Percentiles rank a stretch among this genome's conserved stretches.
Evolutionary conservation across 2,113 vertebrate genomes (phyloP).

Genomic region (Solea solea): DNA sequence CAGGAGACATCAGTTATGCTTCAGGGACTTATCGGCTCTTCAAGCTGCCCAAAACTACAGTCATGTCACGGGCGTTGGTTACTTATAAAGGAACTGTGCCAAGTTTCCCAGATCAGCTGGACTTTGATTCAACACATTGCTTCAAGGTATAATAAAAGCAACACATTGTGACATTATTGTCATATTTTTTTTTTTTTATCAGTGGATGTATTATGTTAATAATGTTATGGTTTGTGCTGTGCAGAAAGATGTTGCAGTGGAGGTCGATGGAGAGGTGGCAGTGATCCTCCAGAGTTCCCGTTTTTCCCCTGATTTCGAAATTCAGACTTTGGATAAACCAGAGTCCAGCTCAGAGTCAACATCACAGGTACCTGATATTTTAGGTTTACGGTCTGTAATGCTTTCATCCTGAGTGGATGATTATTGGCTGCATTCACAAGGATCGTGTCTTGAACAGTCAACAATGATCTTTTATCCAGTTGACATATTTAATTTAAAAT

Average conservation of each 20-base stretch:
- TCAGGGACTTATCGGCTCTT: constrained; percentile 80
- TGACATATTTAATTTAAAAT: neutral
- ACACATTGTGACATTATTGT: neutral
- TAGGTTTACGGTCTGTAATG: neutral
- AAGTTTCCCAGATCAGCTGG: constrained; percentile 68
- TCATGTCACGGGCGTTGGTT: constrained; percentile 45
- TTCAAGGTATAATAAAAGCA: constrained; percentile 70
- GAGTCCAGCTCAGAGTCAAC: constrained; percentile 26
- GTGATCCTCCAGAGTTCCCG: constrained; percentile 69
- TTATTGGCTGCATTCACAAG: neutral
- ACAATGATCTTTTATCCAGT: neutral
- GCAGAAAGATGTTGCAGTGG: constrained; percentile 65
- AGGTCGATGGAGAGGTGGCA: constrained; percentile 70
- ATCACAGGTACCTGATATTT: constrained; percentile 50
- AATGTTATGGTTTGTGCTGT: neutral
- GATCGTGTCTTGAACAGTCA: neutral
- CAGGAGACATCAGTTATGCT: constrained; percentile 75
- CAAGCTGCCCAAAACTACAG: constrained; percentile 64
- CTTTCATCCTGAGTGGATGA: constrained; percentile 12
- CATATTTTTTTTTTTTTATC: neutral
- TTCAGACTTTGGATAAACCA: constrained; percentile 52
- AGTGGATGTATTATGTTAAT: neutral
- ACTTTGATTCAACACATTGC: constrained; percentile 72
- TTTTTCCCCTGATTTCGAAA: constrained; percentile 68
- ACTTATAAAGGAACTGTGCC: constrained; percentile 74